Evolutionary conservation across 2,888 invertebrate species (phyloP), one percentile per base, ranked within the genome.

Genomic region (Brachyopa scutellaris): DNA sequence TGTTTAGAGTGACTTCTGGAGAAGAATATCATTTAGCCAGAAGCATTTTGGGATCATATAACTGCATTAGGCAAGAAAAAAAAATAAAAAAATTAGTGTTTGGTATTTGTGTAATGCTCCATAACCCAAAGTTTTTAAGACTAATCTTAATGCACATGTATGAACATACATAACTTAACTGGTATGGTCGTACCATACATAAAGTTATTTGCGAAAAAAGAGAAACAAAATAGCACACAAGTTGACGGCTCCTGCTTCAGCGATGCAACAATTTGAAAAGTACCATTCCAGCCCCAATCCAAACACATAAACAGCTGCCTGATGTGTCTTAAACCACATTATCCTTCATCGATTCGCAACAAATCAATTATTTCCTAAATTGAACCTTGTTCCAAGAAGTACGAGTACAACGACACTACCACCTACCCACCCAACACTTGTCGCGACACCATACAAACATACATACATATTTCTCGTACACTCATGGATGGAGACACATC

Each of bases 281-380:
- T 36, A 51, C 29, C 13, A 19, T 36, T 13, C 19, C 9, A 53
- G 2, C 15, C 19, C 23, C 8, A 40, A 29, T 40, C 19, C 36
- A 29, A 19, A 57, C 47, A 59, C 29, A 55, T 40, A 42, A 23
- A 42, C 55, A 45, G 38, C 51, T 78, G 38, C 26, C 59, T 64
- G 49, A 57, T 62, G 69, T 62, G 45, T 69, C 49, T 80, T 82
- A 66, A 82, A 61, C 47, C 64, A 61, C 77, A 72, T 82, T 77
- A 82, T 77, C 77, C 77, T 77, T 72, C 70, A 77, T 82, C 82
- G 77, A 82, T 82, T 82, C 19, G 64, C 72, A 72, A 66, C 82
- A 82, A 82, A 82, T 82, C 82, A 82, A 82, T 82, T 82, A 82
- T 82, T 47, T 77, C 72, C 59, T 33, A 82, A 72, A 82, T 82